Percentiles rank a stretch among this genome's conserved stretches.
These are phyloP conservation scores for Lethocerus indicus DNA, from an alignment of 1,140 invertebrate genomes.

Conservation along the genomic window DNA sequence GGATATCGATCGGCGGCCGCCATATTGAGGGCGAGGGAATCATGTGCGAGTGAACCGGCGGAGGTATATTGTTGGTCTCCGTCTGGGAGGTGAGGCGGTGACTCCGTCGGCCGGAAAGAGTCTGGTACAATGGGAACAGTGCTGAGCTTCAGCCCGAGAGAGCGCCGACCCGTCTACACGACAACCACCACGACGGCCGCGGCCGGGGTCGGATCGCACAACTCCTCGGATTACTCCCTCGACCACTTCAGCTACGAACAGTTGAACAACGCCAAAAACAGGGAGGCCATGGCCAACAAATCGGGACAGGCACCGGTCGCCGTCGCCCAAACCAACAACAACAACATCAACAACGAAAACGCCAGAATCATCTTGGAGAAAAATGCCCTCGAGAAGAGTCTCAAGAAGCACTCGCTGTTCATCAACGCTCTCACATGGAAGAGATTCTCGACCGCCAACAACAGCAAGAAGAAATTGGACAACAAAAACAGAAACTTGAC, in stretches of 20 bases:
- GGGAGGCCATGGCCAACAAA: constrained; percentile 28
- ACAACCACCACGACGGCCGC: no score
- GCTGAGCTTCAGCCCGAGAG: constrained; percentile 79
- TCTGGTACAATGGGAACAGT: constrained; percentile 93
- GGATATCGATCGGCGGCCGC: no score
- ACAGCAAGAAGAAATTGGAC: constrained; percentile 73
- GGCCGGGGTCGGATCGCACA: no score
- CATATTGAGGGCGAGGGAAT: no score
- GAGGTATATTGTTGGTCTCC: no score
- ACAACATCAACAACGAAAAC: constrained; percentile 53
- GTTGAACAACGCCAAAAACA: constrained; percentile 75
- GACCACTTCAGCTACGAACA: constrained; percentile 81
- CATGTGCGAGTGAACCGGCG: no score
- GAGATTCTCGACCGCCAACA: constrained; percentile 76
- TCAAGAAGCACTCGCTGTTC: constrained; percentile 90
- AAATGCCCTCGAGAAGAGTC: constrained; percentile 70
- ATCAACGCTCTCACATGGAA: constrained; percentile 95
- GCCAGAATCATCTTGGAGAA: constrained; percentile 66
- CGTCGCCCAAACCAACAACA: no score
- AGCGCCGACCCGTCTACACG: constrained; percentile 54
- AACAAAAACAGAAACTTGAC: constrained; percentile 64
- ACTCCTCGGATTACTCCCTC: constrained; percentile 60
- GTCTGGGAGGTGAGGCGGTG: no score
- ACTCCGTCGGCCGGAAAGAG: no score
- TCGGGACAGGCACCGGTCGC: constrained; percentile 19